These are phyloP conservation scores for Phyllopteryx taeniolatus DNA, from an alignment of 2,113 vertebrate species.

Conservation along the genomic window DNA sequence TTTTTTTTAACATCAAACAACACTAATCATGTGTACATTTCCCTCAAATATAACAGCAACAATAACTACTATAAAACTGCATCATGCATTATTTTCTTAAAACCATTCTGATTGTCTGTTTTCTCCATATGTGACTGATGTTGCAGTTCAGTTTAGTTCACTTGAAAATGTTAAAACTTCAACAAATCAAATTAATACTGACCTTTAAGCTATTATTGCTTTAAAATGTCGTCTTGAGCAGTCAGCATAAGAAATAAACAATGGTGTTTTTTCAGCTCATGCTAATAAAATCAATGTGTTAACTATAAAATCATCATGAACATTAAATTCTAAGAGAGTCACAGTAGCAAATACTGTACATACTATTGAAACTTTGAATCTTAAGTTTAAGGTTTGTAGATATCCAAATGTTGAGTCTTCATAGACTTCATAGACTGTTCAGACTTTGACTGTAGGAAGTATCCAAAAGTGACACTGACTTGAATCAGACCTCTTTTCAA, in stretches of 20 bases:
- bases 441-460: background rate
- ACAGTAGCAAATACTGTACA: constrained; percentile 28
- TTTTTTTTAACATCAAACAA: background rate
- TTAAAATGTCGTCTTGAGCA: background rate
- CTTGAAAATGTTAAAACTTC: background rate
- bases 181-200: background rate
- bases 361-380: constrained; percentile 17
- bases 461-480: constrained; percentile 3
- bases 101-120: background rate
- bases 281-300: background rate
- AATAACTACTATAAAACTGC: constrained; percentile 2
- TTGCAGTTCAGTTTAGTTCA: constrained; percentile 2
- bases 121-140: background rate
- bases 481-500: constrained; percentile 14
- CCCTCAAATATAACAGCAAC: constrained; percentile 2
- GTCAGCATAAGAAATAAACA: background rate
- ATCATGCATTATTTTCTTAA: background rate
- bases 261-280: background rate
- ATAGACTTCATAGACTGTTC: constrained; percentile 11
- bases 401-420: constrained; percentile 13
- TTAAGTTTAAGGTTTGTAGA: constrained; percentile 9
- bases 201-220: background rate
- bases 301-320: background rate
- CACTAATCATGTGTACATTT: background rate
- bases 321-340: constrained; percentile 13